Percentiles rank a stretch among this genome's conserved stretches.
Evolutionary conservation across 2,113 vertebrate species (phyloP).

Genomic region (Atherinomorus stipes): DNA sequence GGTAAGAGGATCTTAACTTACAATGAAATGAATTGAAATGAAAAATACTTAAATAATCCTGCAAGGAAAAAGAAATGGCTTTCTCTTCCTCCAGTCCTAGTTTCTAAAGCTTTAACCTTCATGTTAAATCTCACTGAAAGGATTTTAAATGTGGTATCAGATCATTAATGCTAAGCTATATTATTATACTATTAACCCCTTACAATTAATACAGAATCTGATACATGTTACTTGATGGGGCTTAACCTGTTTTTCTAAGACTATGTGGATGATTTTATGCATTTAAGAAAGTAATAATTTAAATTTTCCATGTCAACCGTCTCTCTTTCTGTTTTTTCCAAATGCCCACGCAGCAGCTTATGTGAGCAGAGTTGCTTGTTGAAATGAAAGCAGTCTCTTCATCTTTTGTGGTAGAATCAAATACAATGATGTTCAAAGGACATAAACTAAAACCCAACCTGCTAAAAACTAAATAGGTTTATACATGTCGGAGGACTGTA

Average conservation of each 20-base stretch:
- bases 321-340: neutral
- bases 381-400: neutral
- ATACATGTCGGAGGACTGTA: neutral
- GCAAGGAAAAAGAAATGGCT: no score
- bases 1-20: constrained; percentile 31
- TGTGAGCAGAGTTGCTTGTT: neutral
- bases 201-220: neutral
- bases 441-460: neutral
- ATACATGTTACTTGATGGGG: neutral
- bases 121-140: neutral
- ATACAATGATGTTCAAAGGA: neutral
- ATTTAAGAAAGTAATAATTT: no score
- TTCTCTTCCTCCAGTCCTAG: constrained; percentile 9
- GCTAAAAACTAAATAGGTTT: neutral
- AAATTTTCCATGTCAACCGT: neutral
- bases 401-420: neutral
- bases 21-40: no score
- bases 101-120: neutral
- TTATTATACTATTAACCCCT: neutral
- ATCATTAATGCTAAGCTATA: neutral
- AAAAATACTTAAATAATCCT: no score
- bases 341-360: neutral
- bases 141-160: neutral
- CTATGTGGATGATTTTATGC: neutral
- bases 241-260: no score